Conservation (phyloP, 2,113 vertebrate species). For the Mus musculus region GRCm39 chr12:74018501-74019000, state of each 20-base stretch:
- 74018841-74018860: not conserved
- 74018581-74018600: constrained; percentile 23
- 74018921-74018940: not conserved
- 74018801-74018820: not conserved
- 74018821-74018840: not conserved
- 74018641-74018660: constrained; percentile 77
- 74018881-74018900: not conserved
- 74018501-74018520: not conserved
- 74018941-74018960: no score
- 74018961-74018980: no score
- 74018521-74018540: not conserved
- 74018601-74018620: not conserved
- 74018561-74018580: not conserved
- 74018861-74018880: not conserved
- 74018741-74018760: not conserved
- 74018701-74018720: constrained; percentile 73
- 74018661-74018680: constrained; percentile 70
- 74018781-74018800: not conserved
- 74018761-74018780: not conserved
- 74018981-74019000: no score
- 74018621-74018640: not conserved
- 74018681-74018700: constrained; percentile 67
- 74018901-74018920: not conserved
- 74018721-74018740: constrained; percentile 84
- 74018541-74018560: constrained; percentile 19